Evolutionary conservation across 2,888 invertebrate genomes (phyloP).

Genomic region (Aleiodes leptofemur): DNA sequence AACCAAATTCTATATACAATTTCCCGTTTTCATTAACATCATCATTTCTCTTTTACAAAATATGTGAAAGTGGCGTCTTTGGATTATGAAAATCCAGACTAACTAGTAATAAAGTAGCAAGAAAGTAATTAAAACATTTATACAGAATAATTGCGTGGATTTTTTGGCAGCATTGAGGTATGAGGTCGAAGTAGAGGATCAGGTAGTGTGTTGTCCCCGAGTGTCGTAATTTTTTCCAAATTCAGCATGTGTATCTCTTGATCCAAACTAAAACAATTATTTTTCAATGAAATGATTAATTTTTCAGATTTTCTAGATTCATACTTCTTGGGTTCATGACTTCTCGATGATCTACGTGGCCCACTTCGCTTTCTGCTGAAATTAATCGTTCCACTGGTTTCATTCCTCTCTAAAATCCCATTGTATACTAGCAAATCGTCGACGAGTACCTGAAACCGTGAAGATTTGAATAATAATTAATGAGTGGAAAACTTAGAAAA

Average conservation of each 20-base stretch:
- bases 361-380: conserved; percentile 69
- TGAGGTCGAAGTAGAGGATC: conserved; percentile 76
- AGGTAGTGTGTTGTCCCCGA: conserved; percentile 73
- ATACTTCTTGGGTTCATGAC: conserved; percentile 46
- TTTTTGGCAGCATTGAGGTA: conserved; percentile 68
- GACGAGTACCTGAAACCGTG: conserved; percentile 80
- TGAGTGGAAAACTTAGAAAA: too few relatives aligned
- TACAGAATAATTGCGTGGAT: conserved; percentile 41
- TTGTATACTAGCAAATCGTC: conserved; percentile 89
- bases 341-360: conserved; percentile 40
- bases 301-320: conserved; percentile 60
- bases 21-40: too few relatives aligned
- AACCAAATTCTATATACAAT: too few relatives aligned
- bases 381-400: conserved; percentile 66
- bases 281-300: background rate
- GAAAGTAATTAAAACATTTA: background rate
- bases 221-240: conserved; percentile 59
- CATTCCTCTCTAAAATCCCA: conserved; percentile 78
- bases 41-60: too few relatives aligned
- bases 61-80: too few relatives aligned
- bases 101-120: too few relatives aligned
- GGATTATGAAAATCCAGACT: too few relatives aligned
- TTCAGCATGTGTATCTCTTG: conserved; percentile 58
- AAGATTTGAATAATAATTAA: background rate
- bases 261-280: conserved; percentile 49